A percentile compares a stretch with the other conserved stretches of the same genome.
Conservation (phyloP, 2,113 vertebrate species). For the Calyptomena viridis region DNA sequence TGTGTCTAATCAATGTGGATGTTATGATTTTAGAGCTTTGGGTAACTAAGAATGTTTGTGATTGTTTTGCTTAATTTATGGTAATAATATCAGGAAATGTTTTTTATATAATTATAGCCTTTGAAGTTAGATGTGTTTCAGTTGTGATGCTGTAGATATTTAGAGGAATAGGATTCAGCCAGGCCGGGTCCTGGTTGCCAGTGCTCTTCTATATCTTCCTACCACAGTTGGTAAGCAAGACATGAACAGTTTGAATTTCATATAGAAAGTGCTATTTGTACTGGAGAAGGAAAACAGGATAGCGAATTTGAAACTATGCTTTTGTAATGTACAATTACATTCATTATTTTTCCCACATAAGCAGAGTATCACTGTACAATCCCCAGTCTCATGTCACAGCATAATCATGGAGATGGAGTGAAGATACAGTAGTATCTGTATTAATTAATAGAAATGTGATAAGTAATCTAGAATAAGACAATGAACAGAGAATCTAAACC, state of each 20-base stretch:
- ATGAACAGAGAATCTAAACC: background rate
- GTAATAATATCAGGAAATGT: background rate
- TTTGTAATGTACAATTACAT: rapidly evolving
- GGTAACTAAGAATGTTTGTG: background rate
- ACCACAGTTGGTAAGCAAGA: background rate
- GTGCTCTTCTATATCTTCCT: background rate
- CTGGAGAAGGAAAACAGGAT: background rate
- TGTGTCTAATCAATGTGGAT: background rate
- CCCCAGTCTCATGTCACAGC: background rate
- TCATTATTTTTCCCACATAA: background rate
- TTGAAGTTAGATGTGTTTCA: background rate
- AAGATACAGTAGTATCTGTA: background rate
- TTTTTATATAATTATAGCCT: background rate
- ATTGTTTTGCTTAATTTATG: too few relatives aligned
- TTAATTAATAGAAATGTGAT: background rate
- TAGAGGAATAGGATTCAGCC: background rate
- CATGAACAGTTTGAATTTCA: background rate
- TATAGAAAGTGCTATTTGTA: background rate
- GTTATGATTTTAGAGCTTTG: background rate
- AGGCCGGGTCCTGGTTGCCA: background rate
- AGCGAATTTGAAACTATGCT: background rate
- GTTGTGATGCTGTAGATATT: background rate
- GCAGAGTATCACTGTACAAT: background rate
- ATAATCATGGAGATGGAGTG: background rate
- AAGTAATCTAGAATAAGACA: background rate